Conservation (phyloP, 2,888 invertebrate genomes). For the Oxystoma pomonae region DNA sequence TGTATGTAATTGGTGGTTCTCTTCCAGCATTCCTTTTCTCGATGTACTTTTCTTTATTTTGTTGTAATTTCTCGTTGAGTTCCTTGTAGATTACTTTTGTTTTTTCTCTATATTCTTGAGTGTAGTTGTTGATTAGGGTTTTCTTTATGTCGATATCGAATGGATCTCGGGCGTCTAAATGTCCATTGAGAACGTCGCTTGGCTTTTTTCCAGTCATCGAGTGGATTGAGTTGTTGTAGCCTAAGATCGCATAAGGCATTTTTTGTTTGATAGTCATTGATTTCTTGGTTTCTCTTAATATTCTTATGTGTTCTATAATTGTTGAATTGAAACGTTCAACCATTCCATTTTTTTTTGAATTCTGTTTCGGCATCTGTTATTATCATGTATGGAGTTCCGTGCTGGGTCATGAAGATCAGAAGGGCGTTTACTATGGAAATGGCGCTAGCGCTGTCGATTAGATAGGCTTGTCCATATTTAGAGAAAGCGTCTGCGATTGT, state of each 20-base stretch:
- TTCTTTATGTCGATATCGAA: not conserved
- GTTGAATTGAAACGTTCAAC: constrained; percentile 26
- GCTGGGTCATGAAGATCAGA: constrained; percentile 6
- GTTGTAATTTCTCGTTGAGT: no score
- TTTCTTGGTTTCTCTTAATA: constrained; percentile 12
- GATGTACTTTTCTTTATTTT: no score
- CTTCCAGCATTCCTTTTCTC: no score
- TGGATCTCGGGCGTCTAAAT: no score
- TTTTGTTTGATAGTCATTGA: not conserved
- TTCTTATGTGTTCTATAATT: constrained; percentile 20
- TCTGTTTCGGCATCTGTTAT: constrained; percentile 20
- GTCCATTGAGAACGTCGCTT: no score
- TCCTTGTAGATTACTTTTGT: not conserved
- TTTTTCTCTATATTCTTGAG: not conserved
- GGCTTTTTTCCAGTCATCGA: no score
- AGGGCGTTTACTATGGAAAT: constrained; percentile 8
- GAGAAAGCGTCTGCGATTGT: constrained; percentile 30
- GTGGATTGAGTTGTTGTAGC: constrained; percentile 12
- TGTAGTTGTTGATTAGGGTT: not conserved
- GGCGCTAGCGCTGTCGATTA: constrained; percentile 1
- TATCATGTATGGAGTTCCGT: constrained; percentile 16
- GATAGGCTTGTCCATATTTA: constrained; percentile 26
- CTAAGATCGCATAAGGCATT: constrained; percentile 5
- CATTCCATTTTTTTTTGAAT: constrained; percentile 22
- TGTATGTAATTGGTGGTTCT: not conserved